These are phyloP conservation scores for Edolisoma coerulescens DNA, from an alignment of 2,113 vertebrate genomes.

Conservation along the genomic window DNA sequence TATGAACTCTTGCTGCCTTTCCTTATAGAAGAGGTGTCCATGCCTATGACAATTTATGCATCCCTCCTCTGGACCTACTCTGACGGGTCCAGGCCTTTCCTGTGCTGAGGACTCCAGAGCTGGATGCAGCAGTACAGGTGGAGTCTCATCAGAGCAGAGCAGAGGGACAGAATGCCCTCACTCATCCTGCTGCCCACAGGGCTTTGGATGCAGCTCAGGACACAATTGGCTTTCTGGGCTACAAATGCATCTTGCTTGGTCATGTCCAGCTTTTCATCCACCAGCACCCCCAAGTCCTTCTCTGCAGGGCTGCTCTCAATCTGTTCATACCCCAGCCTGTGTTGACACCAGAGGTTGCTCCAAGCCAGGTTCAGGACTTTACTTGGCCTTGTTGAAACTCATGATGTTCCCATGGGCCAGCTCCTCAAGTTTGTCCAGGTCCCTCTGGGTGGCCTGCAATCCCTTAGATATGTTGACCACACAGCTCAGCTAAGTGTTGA, in stretches of 20 bases:
- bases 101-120: background rate
- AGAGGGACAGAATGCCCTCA: background rate
- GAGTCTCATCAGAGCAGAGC: background rate
- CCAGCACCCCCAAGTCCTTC: background rate
- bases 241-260: too few species aligned
- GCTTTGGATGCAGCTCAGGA: background rate
- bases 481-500: background rate
- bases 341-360: too few species aligned
- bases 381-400: background rate
- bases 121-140: background rate
- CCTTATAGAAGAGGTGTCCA: background rate
- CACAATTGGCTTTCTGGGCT: background rate
- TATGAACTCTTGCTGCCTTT: background rate
- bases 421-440: background rate
- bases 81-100: background rate
- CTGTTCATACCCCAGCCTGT: background rate
- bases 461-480: background rate
- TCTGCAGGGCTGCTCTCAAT: rapidly evolving
- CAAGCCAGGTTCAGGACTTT: background rate
- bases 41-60: rapidly evolving
- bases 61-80: background rate
- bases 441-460: too few species aligned
- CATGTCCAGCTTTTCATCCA: background rate
- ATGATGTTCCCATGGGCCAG: background rate
- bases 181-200: rapidly evolving